phyloP scores from a whole-genome alignment of 2,888 invertebrate genomes.

The Lithophane ornitopus region DNA sequence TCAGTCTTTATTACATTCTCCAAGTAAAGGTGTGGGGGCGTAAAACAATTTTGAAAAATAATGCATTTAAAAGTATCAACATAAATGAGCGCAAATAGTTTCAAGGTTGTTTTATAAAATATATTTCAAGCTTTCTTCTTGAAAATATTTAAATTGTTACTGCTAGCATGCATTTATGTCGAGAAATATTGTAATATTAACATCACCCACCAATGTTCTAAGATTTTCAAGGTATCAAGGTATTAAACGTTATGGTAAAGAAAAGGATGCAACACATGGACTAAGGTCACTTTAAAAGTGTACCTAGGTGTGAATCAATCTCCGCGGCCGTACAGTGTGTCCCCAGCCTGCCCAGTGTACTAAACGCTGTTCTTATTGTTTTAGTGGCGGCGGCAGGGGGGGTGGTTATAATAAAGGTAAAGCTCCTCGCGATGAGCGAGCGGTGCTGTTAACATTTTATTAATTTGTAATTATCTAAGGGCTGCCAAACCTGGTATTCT shows the following conservation, averaged over 20 bases:
- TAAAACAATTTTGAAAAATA: constrained; percentile 53
- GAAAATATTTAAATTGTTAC: constrained; percentile 51
- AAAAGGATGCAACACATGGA: constrained; percentile 90
- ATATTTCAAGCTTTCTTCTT: constrained; percentile 40
- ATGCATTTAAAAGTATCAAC: constrained; percentile 7
- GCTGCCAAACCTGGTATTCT: constrained; percentile 87
- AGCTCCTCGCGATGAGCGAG: constrained; percentile 94
- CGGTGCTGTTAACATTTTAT: constrained; percentile 93
- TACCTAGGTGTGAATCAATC: constrained; percentile 88
- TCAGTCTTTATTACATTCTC: constrained; percentile 31
- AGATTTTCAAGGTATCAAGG: constrained; percentile 89
- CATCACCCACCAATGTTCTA: constrained; percentile 84
- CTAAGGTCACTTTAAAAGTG: constrained; percentile 87
- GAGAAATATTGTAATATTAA: constrained; percentile 76
- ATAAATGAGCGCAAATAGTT: constrained; percentile 19
- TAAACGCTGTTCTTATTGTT: constrained; percentile 96
- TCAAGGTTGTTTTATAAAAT: constrained; percentile 51
- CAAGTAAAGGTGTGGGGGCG: constrained; percentile 25
- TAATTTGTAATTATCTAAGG: constrained; percentile 87
- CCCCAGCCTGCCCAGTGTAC: constrained; percentile 92
- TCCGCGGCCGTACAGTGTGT: constrained; percentile 90
- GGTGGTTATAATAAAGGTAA: constrained; percentile 99
- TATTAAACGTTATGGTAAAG: constrained; percentile 89
- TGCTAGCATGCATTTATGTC: constrained; percentile 78
- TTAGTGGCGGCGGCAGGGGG: constrained; percentile 98